phyloP scores from a whole-genome alignment of 2,797 vertebrate species.

The Rhodeus uyekii region DNA sequence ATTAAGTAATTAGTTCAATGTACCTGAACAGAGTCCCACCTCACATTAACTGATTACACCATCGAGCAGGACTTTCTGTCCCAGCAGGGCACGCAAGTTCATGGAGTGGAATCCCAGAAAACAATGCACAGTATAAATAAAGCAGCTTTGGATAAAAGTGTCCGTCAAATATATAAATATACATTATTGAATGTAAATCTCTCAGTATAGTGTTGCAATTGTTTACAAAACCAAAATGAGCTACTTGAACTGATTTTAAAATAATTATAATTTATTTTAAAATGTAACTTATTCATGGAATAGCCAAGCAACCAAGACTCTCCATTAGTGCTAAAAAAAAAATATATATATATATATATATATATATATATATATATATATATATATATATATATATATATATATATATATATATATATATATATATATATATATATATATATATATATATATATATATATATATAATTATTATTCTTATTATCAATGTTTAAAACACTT shows the following conservation, averaged over 20 bases:
- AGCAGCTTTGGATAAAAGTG: neutral
- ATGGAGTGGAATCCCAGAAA: constrained; percentile 4
- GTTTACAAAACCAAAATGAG: neutral
- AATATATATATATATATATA: too few species aligned
- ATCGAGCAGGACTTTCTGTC: constrained; percentile 35
- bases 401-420: too few species aligned
- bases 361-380: too few species aligned
- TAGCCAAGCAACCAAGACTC: too few species aligned
- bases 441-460: too few species aligned
- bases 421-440: too few species aligned
- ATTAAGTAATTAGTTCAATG: constrained; percentile 66
- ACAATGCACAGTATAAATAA: neutral
- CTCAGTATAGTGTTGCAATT: neutral
- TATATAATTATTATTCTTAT: too few species aligned
- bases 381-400: too few species aligned
- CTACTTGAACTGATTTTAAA: neutral
- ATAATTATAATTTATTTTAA: too few species aligned
- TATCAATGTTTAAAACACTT: neutral
- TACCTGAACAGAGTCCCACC: constrained; percentile 60
- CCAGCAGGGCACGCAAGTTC: neutral
- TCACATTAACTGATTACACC: constrained; percentile 55
- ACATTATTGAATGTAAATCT: neutral
- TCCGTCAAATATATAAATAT: neutral
- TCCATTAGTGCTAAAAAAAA: neutral
- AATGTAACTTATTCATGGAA: neutral